Evolutionary conservation across 1,140 invertebrate species (phyloP).

Genomic region (Pseudomyrmex cubaensis): DNA sequence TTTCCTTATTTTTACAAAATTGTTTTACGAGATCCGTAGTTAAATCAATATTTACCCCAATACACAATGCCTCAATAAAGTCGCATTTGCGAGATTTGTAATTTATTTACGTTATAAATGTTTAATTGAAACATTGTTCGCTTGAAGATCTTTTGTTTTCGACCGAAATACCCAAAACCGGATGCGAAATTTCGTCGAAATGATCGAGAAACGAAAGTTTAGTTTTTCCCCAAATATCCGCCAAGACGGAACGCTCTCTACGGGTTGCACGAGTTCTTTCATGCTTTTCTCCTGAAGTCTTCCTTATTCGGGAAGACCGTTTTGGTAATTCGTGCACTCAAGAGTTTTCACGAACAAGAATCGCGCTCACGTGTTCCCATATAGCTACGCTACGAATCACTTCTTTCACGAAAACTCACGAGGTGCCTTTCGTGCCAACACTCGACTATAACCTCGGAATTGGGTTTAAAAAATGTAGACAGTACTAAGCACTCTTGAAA

Average conservation of each 20-base stretch:
- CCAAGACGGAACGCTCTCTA: not conserved
- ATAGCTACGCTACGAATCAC: constrained; percentile 25
- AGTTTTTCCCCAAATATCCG: constrained; percentile 20
- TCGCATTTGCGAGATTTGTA: too few relatives aligned
- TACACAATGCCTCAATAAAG: too few relatives aligned
- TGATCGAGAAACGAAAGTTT: not conserved
- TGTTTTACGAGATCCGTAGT: constrained; percentile 37
- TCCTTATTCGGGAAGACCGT: not conserved
- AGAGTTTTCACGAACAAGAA: constrained; percentile 35
- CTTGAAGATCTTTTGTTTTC: too few relatives aligned
- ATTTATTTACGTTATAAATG: too few relatives aligned
- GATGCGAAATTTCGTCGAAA: constrained; percentile 6
- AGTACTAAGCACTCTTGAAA: constrained; percentile 78
- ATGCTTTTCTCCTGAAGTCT: constrained; percentile 15
- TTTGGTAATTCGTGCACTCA: constrained; percentile 29
- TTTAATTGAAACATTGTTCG: too few relatives aligned
- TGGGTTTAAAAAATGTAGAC: constrained; percentile 81
- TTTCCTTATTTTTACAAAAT: constrained; percentile 64
- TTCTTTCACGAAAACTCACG: constrained; percentile 8
- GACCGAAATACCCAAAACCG: too few relatives aligned
- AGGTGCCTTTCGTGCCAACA: constrained; percentile 42
- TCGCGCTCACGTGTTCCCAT: constrained; percentile 10
- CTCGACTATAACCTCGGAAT: constrained; percentile 72
- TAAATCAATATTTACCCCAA: constrained; percentile 38
- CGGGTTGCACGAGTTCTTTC: constrained; percentile 14